A percentile compares a stretch with the other conserved stretches of the same genome.
Conservation (phyloP, 2,888 invertebrate species). For the Xestia xanthographa region DNA sequence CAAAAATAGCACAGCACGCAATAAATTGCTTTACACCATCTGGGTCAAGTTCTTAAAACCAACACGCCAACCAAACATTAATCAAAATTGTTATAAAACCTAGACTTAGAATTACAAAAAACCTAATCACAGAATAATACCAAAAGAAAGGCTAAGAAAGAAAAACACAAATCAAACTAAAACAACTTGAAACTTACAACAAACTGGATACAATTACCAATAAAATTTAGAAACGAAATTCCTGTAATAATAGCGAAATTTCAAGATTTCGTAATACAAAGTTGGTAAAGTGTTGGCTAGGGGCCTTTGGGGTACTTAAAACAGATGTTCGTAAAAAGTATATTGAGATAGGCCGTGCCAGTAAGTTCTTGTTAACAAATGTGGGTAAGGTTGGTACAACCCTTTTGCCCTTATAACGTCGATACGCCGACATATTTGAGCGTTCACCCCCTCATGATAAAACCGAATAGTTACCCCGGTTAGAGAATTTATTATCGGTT, state of each 20-base stretch:
- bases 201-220: slow-evolving; percentile 41
- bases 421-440: slow-evolving; percentile 74
- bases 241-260: slow-evolving; percentile 35
- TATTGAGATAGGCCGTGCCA: slow-evolving; percentile 55
- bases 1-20: neutral
- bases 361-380: slow-evolving; percentile 68
- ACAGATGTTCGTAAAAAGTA: slow-evolving; percentile 62
- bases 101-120: neutral
- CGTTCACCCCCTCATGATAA: slow-evolving; percentile 64
- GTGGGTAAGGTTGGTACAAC: slow-evolving; percentile 62
- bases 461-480: slow-evolving; percentile 60
- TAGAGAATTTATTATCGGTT: slow-evolving; percentile 51
- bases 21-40: neutral
- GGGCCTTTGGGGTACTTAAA: slow-evolving; percentile 26
- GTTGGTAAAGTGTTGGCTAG: slow-evolving; percentile 19
- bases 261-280: slow-evolving; percentile 31
- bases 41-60: neutral
- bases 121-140: slow-evolving; percentile 21
- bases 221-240: slow-evolving; percentile 35
- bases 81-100: slow-evolving; percentile 3
- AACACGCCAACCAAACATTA: slow-evolving; percentile 35
- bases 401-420: slow-evolving; percentile 72
- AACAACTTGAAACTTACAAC: slow-evolving; percentile 42
- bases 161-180: slow-evolving; percentile 23
- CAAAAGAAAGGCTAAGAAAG: slow-evolving; percentile 20